Percentiles rank a stretch among this genome's conserved stretches.
Conservation (phyloP, 2,797 vertebrate genomes). For the Manis crassicaudata region DNA sequence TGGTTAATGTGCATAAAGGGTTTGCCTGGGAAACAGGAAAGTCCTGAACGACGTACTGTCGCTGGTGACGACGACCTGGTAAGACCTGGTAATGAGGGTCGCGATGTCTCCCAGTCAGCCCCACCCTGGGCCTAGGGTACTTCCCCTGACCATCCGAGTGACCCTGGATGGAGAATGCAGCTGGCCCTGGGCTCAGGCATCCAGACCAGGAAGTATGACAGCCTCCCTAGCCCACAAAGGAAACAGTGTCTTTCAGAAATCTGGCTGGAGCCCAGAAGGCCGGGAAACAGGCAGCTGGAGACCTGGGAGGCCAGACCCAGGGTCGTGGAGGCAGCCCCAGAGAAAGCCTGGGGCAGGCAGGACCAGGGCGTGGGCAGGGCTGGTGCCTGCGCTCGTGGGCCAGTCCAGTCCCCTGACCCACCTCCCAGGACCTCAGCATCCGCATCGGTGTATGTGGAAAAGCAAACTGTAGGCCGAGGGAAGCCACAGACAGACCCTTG, state of each 20-base stretch:
- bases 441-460: not conserved
- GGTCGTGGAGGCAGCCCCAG: not conserved
- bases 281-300: not conserved
- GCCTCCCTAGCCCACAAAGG: not conserved
- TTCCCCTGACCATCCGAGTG: not conserved
- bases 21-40: not conserved
- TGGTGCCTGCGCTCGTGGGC: not conserved
- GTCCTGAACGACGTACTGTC: not conserved
- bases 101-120: not conserved
- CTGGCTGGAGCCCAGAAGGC: not conserved
- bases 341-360: not conserved
- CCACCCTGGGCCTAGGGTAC: not conserved
- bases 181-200: not conserved
- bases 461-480: not conserved
- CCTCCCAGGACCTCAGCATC: not conserved
- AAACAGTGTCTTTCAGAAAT: constrained; percentile 4
- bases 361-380: accelerated
- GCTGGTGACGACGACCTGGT: not conserved
- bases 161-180: not conserved
- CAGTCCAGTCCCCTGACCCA: not conserved
- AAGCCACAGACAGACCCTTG: not conserved
- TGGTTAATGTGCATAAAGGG: not conserved
- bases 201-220: not conserved
- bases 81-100: not conserved
- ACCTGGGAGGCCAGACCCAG: not conserved